These are phyloP conservation scores for Aphis craccivora DNA, from an alignment of 1,140 invertebrate genomes.

Conservation along the genomic window DNA sequence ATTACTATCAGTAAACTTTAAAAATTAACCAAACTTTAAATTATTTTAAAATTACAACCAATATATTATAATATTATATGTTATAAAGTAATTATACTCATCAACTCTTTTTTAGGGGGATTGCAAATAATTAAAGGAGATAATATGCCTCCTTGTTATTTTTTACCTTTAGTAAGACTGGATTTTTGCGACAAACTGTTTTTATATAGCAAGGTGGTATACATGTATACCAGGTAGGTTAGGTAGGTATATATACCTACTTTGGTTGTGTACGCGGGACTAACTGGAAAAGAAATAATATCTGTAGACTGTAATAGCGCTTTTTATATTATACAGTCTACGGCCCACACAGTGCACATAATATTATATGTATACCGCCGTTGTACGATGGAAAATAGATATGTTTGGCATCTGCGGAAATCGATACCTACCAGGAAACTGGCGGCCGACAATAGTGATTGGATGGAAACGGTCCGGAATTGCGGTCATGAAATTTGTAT, in stretches of 20 bases:
- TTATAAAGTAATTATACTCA: neutral
- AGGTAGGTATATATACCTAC: no score
- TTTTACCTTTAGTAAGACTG: neutral
- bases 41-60: neutral
- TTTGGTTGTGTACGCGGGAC: neutral
- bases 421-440: neutral
- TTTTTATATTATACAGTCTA: neutral
- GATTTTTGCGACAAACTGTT: neutral
- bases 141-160: neutral
- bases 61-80: no score
- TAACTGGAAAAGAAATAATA: neutral
- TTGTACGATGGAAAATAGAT: neutral
- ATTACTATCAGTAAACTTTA: neutral
- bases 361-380: neutral
- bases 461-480: constrained; percentile 36
- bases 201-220: neutral
- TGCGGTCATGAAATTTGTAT: constrained; percentile 55
- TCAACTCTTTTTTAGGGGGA: neutral
- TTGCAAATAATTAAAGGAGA: neutral
- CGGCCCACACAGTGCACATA: neutral
- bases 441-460: constrained; percentile 54
- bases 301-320: neutral
- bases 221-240: no score
- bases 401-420: neutral
- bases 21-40: neutral